These are phyloP conservation scores for Sinocyclocheilus anophthalmus DNA, from an alignment of 2,113 vertebrate genomes.

Conservation along the genomic window DNA sequence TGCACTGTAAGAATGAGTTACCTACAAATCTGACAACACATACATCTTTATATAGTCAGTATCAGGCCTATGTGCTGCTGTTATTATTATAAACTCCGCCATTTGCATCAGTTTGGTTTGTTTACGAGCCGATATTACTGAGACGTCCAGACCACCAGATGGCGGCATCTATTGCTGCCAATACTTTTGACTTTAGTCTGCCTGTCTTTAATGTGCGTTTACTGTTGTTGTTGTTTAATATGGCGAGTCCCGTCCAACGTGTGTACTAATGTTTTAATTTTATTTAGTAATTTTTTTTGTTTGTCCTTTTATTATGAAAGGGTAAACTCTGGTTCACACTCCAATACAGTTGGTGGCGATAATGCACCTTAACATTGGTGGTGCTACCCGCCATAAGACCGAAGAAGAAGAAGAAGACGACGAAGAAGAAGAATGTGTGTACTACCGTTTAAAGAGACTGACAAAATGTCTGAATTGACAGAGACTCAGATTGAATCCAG, in stretches of 20 bases:
- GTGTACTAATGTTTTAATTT: constrained; percentile 14
- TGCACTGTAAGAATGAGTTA: neutral
- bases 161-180: constrained; percentile 5
- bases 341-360: no score
- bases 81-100: neutral
- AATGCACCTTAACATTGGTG: no score
- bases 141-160: constrained; percentile 14
- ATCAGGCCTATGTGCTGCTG: neutral
- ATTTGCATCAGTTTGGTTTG: constrained; percentile 15
- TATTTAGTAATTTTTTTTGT: no score
- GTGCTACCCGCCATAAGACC: no score
- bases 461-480: neutral
- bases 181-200: neutral
- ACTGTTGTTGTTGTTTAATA: constrained; percentile 40
- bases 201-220: neutral
- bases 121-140: neutral
- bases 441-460: rapidly evolving
- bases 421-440: no score
- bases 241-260: constrained; percentile 66
- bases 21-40: neutral
- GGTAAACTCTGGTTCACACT: no score
- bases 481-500: constrained; percentile 52
- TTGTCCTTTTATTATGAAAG: no score
- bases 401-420: no score
- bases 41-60: no score